phyloP scores from a whole-genome alignment of 2,113 vertebrate genomes.

The Seriola quinqueradiata region DNA sequence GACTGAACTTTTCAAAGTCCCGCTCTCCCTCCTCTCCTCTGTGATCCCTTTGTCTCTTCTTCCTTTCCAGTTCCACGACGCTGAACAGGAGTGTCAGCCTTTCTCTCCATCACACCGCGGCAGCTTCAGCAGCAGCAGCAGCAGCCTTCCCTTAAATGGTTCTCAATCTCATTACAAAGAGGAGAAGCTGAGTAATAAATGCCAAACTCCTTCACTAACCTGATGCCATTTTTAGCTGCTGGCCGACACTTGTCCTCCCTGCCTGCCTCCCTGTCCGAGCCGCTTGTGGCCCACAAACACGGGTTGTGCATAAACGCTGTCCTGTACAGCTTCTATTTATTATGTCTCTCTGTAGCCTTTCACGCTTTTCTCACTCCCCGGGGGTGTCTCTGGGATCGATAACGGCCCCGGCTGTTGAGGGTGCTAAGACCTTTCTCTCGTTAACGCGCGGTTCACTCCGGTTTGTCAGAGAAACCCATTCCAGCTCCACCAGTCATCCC shows the following conservation, averaged over 20 bases:
- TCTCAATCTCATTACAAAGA: conserved; percentile 48
- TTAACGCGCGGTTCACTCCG: conserved; percentile 55
- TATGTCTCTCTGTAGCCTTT: conserved; percentile 64
- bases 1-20: background rate
- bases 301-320: conserved; percentile 61
- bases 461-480: conserved; percentile 54
- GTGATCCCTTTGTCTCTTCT: background rate
- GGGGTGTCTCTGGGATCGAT: conserved; percentile 63
- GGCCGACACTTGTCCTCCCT: conserved; percentile 8
- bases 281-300: conserved; percentile 38
- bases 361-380: conserved; percentile 75
- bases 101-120: conserved; percentile 9
- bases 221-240: conserved; percentile 32
- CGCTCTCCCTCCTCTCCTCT: background rate
- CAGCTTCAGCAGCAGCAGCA: conserved; percentile 13
- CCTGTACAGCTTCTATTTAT: conserved; percentile 47
- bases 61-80: background rate
- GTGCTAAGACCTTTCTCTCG: conserved; percentile 75
- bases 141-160: conserved; percentile 29
- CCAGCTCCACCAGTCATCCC: conserved; percentile 42
- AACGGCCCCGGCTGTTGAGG: conserved; percentile 33
- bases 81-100: conserved; percentile 6
- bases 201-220: conserved; percentile 28
- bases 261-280: background rate
- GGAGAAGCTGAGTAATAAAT: conserved; percentile 59